Evolutionary conservation across 2,797 vertebrate genomes (phyloP).

Genomic region (Fundulus diaphanus): DNA sequence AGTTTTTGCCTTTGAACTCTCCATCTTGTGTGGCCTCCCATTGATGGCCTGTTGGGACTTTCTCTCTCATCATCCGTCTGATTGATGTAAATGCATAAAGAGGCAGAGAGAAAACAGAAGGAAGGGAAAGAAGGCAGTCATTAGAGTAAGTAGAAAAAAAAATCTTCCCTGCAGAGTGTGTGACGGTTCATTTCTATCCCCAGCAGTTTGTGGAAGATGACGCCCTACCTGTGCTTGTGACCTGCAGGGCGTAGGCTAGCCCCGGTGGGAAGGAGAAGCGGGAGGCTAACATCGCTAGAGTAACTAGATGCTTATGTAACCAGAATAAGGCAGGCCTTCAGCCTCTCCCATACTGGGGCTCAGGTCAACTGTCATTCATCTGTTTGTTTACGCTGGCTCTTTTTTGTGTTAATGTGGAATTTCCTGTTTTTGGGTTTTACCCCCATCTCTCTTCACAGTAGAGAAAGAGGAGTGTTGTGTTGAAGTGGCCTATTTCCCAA

Average conservation of each 20-base stretch:
- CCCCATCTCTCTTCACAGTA: slow-evolving; percentile 41
- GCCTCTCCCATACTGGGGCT: slow-evolving; percentile 53
- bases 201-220: slow-evolving; percentile 33
- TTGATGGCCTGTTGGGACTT: slow-evolving; percentile 59
- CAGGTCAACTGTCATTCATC: slow-evolving; percentile 76
- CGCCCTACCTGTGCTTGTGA: slow-evolving; percentile 35
- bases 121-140: slow-evolving; percentile 35
- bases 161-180: slow-evolving; percentile 17
- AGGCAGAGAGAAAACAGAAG: slow-evolving; percentile 24
- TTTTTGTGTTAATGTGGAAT: slow-evolving; percentile 82
- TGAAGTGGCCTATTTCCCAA: slow-evolving; percentile 62
- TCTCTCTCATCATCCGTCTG: slow-evolving; percentile 64
- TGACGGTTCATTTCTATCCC: slow-evolving; percentile 31
- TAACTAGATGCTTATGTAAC: slow-evolving; percentile 75
- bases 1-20: slow-evolving; percentile 68
- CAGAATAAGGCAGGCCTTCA: slow-evolving; percentile 59
- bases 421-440: slow-evolving; percentile 76
- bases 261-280: slow-evolving; percentile 33
- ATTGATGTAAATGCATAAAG: slow-evolving; percentile 63
- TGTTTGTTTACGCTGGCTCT: slow-evolving; percentile 77
- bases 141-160: slow-evolving; percentile 9
- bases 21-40: slow-evolving; percentile 75
- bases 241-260: slow-evolving; percentile 35
- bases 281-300: slow-evolving; percentile 34
- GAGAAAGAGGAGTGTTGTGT: slow-evolving; percentile 34